A percentile compares a stretch with the other conserved stretches of the same genome.
These are phyloP conservation scores for Lypha dubia DNA, from an alignment of 2,888 invertebrate species.

Conservation along the genomic window DNA sequence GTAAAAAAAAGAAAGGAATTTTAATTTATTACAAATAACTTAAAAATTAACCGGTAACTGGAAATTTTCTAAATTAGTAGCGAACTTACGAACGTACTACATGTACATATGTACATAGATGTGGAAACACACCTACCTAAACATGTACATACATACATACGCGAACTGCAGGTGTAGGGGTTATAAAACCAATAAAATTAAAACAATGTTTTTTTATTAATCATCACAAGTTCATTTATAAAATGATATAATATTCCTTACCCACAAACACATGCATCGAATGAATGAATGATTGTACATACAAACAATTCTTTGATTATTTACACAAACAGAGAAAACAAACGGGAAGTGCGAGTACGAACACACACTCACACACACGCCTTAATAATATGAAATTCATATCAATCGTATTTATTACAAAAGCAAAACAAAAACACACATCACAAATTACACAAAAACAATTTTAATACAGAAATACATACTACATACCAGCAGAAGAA, in stretches of 20 bases:
- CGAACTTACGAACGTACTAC: too few species aligned
- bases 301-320: slow-evolving; percentile 21
- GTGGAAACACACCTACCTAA: too few species aligned
- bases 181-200: neutral
- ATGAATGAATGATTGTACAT: neutral
- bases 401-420: neutral
- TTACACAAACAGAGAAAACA: slow-evolving; percentile 41
- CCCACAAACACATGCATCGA: neutral
- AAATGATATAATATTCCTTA: slow-evolving; percentile 44
- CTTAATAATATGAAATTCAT: too few species aligned
- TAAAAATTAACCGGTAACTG: too few species aligned
- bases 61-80: too few species aligned
- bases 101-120: too few species aligned
- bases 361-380: too few species aligned
- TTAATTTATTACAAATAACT: too few species aligned
- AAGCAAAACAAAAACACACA: slow-evolving; percentile 4
- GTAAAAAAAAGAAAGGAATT: too few species aligned
- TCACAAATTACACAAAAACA: slow-evolving; percentile 12
- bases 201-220: slow-evolving; percentile 16
- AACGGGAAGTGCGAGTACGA: slow-evolving; percentile 42
- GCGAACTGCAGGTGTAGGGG: neutral
- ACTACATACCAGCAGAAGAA: too few species aligned
- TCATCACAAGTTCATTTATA: slow-evolving; percentile 35
- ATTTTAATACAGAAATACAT: slow-evolving; percentile 9
- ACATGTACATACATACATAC: neutral